Evolutionary conservation across 2,888 invertebrate genomes (phyloP), one percentile per base, ranked within the genome.

Genomic region (Acrobasis suavella): DNA sequence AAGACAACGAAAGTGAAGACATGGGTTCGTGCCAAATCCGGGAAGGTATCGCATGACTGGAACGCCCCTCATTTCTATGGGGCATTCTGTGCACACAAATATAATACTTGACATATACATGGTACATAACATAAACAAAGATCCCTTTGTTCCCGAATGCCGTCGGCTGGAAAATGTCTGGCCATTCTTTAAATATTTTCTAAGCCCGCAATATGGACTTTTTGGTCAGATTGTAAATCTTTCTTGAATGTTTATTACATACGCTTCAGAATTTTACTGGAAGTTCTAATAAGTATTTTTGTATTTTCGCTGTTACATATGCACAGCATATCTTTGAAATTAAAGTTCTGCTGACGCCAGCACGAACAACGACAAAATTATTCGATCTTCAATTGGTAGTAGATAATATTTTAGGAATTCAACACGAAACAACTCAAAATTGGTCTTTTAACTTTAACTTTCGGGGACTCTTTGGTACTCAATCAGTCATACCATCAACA

Each of bases 11-110:
- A 52, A 52, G 52, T 52, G 32, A 37, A 32, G 52, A 52, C 32
- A 52, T 37, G 32, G 32, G 52, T 32, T 52, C 52, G 52, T 52
- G 52, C 52, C 52, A 52, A 52, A 37, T 52, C 52, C 52, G 32
- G 14, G 32, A 12, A 52, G n/a, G 52, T 32, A 17, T 52, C 52
- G 52, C 32, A 32, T 52, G 52, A 52, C 52, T 52, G 52, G 52
- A 32, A 52, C 14, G 52, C 52, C 52, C 52, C 52, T 37, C 32
- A 52, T 52, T 52, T 52, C 52, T 52, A 52, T 52, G 32, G 32
- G 50, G n/a, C 52, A 14, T 52, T 52, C 52, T 52, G 32, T 32
- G 22, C 37, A 52, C 52, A 52, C 32, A 52, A 46, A 46, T 46
- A 14, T 50, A 12, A 52, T 52, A 32, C 32, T 14, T 32, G 32